Conservation (phyloP, 2,113 vertebrate genomes). For the Hippoglossus stenolepis region DNA sequence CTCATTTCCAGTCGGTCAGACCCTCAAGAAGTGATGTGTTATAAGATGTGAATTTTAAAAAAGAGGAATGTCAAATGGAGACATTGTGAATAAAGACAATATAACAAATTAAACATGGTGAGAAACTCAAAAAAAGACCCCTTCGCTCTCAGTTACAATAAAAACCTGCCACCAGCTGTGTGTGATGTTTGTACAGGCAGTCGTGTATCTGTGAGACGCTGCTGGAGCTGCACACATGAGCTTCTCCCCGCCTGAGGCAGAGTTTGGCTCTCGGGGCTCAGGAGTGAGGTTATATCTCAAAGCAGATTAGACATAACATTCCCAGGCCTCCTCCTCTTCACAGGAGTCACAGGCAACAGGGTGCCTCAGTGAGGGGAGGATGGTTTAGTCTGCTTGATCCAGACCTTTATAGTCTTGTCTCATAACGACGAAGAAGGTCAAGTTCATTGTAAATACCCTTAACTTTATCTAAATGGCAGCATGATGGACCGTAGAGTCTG, state of each 20-base stretch:
- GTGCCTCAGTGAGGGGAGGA: background rate
- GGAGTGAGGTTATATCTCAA: conserved; percentile 41
- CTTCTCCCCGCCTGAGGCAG: conserved; percentile 44
- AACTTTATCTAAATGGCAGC: background rate
- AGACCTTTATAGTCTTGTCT: conserved; percentile 27
- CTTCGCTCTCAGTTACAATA: conserved; percentile 41
- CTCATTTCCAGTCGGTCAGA: background rate
- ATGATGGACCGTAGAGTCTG: background rate
- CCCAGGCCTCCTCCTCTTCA: conserved; percentile 60
- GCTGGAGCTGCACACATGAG: conserved; percentile 34
- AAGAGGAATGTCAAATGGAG: background rate
- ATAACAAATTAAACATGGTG: accelerated
- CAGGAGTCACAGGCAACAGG: conserved; percentile 40
- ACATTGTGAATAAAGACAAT: background rate
- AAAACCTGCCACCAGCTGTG: conserved; percentile 51
- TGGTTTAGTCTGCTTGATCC: conserved; percentile 5
- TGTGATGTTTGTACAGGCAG: conserved; percentile 54
- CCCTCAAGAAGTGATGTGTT: background rate
- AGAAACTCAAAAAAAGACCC: conserved; percentile 15
- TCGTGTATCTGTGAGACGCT: conserved; percentile 46
- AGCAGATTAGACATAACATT: conserved; percentile 65
- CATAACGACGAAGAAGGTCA: conserved; percentile 48
- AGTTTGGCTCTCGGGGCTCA: conserved; percentile 46
- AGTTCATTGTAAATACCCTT: background rate
- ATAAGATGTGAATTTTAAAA: background rate